phyloP scores from a whole-genome alignment of 1,140 invertebrate genomes.

The Achatina immaculata region DNA sequence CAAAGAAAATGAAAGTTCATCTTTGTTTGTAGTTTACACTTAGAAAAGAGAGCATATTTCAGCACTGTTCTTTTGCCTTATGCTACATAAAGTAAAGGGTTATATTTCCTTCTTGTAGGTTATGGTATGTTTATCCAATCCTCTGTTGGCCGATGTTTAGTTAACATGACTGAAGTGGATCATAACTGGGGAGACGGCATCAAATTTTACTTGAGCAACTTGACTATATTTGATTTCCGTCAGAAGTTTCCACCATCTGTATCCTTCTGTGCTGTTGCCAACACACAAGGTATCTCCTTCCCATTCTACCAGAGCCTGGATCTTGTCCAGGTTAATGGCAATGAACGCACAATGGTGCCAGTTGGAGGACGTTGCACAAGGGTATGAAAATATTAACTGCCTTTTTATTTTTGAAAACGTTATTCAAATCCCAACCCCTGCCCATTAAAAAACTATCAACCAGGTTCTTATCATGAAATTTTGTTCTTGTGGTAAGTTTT shows the following conservation, averaged over 20 bases:
- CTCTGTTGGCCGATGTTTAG: conserved; percentile 87
- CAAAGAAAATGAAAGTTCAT: too few relatives aligned
- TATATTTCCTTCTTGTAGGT: too few relatives aligned
- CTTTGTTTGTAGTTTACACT: too few relatives aligned
- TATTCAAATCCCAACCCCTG: too few relatives aligned
- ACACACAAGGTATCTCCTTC: conserved; percentile 14
- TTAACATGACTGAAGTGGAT: conserved; percentile 88
- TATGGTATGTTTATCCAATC: conserved; percentile 88
- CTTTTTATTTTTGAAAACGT: too few relatives aligned
- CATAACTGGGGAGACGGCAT: conserved; percentile 93
- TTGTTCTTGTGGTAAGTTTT: too few relatives aligned
- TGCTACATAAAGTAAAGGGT: too few relatives aligned
- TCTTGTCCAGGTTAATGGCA: conserved; percentile 49
- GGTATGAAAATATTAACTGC: conserved; percentile 42
- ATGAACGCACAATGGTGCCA: conserved; percentile 38
- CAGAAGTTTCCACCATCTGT: conserved; percentile 45
- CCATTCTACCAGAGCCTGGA: conserved; percentile 55
- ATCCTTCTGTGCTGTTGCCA: conserved; percentile 52
- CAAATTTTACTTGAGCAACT: conserved; percentile 68
- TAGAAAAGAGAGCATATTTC: too few relatives aligned
- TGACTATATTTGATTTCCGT: conserved; percentile 59
- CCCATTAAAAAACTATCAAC: too few relatives aligned
- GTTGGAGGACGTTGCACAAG: conserved; percentile 43
- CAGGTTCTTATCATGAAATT: too few relatives aligned
- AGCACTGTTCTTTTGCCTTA: too few relatives aligned